These are phyloP conservation scores for Ardeotis arabs DNA, from an alignment of 2,113 vertebrate species.

Conservation along the genomic window DNA sequence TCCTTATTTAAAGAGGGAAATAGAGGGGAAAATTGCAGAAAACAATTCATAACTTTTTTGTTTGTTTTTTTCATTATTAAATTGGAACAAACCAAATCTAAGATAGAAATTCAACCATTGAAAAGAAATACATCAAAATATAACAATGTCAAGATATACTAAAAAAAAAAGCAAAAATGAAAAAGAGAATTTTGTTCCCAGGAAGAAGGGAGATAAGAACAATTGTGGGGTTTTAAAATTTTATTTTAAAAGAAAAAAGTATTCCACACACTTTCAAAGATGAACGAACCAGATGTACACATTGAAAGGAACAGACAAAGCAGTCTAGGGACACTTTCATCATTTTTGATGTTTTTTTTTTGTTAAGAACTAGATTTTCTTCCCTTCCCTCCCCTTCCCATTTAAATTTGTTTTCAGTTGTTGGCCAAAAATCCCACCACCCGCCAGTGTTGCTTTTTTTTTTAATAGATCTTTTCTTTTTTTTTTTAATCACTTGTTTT, in stretches of 20 bases:
- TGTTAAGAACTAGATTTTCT: constrained; percentile 2
- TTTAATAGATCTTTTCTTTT: constrained; percentile 75
- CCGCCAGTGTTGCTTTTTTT: constrained; percentile 75
- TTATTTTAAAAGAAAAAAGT: constrained; percentile 70
- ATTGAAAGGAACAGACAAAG: constrained; percentile 85
- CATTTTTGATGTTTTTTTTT: neutral
- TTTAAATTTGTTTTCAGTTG: constrained; percentile 18
- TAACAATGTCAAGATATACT: constrained; percentile 75
- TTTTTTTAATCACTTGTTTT: constrained; percentile 75
- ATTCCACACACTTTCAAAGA: constrained; percentile 89
- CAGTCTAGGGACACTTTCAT: constrained; percentile 74
- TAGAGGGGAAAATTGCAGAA: constrained; percentile 79
- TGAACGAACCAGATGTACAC: constrained; percentile 92
- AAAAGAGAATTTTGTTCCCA: constrained; percentile 83
- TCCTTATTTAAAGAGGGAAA: constrained; percentile 83
- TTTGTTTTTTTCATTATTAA: constrained; percentile 59
- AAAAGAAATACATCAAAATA: constrained; percentile 83
- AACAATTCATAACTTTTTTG: constrained; percentile 81
- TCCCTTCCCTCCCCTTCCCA: neutral
- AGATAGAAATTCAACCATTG: constrained; percentile 79
- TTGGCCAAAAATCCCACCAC: constrained; percentile 63
- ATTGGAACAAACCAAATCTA: constrained; percentile 86
- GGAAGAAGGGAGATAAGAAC: constrained; percentile 70
- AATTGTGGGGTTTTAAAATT: constrained; percentile 2
- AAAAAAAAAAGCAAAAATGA: constrained; percentile 81